These are phyloP conservation scores for Andrena bucephala DNA, from an alignment of 2,888 invertebrate genomes.

Conservation along the genomic window DNA sequence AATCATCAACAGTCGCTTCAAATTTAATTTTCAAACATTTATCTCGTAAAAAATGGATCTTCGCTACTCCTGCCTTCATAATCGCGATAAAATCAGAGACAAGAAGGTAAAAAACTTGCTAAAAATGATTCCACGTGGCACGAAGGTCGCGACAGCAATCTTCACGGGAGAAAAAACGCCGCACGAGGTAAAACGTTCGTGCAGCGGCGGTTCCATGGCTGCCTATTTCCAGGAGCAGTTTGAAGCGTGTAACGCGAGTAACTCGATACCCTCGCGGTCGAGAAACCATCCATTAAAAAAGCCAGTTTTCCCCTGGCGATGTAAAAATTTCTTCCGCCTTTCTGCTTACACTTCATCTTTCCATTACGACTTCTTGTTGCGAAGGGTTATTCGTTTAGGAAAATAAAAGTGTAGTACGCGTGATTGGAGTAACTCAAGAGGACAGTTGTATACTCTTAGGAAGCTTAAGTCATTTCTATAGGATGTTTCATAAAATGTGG, in stretches of 20 bases:
- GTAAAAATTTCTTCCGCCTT: slow-evolving; percentile 32
- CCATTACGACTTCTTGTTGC: background rate
- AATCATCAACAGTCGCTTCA: no score
- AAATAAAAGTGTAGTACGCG: background rate
- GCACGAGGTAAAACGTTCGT: background rate
- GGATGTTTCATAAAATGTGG: no score
- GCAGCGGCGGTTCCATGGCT: slow-evolving; percentile 14
- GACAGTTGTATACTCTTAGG: no score
- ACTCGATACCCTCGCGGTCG: slow-evolving; percentile 49
- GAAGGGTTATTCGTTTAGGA: background rate
- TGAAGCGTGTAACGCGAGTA: slow-evolving; percentile 26
- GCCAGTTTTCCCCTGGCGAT: slow-evolving; percentile 24
- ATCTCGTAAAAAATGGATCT: no score
- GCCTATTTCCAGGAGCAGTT: slow-evolving; percentile 54
- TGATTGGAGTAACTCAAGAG: no score
- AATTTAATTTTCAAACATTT: no score
- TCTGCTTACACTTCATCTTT: slow-evolving; percentile 9
- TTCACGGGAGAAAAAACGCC: background rate
- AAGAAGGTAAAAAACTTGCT: background rate
- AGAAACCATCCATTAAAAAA: slow-evolving; percentile 30
- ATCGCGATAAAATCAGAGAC: no score
- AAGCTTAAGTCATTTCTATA: no score
- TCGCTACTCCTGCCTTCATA: no score
- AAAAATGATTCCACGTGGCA: background rate
- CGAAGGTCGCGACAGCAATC: background rate